Base-by-base conservation (phyloP, 2,888 invertebrate species). In the Drosophila antonietae region DNA sequence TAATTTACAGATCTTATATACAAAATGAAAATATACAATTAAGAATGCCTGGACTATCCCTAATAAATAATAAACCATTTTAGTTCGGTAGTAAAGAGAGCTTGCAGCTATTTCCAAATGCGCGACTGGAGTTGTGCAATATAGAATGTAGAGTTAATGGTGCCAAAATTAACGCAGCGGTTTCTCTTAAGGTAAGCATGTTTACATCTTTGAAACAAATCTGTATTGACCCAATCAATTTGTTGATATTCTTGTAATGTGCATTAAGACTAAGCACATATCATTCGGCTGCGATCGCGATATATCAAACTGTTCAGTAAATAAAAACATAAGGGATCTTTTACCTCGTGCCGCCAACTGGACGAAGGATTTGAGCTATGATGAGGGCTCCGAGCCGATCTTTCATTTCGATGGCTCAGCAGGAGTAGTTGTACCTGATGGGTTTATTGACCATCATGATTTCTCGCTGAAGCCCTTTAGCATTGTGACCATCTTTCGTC, bases 241-340 rank as follows among this genome's bases (percentile, higher is more conserved):
- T 7, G 31, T n/a, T 23, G 18, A 47, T 28, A 18, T 37, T 18
- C 7, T n/a, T 23, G 5, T 20, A 15, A n/a, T 20, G 2, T 3
- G n/a, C n/a, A 37, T 18, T 14, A 35, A 57, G 92, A 93, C 93
- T 10, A 93, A 93, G 75, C 97, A 98, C 92, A 98, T 98, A 74
- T 98, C 98, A 78, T 97, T 98, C 92, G 98, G 98, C 89, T 99
- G 99, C 94, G 99, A 99, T 92, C 94, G 98, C 6, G 99, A 99
- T 61, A 84, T 91, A 43, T 83, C 89, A 6, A 92, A 92, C 64
- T 86, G 94, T 91, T 87, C 91, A 2, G 77, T 82, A 1, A 82
- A 84, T 23, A 75, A 85, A 10, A 75, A 74, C 4, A 64, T 93
- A 4, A 85, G 87, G 23, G 90, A 93, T 69, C 76, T 93, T 3